Conservation (phyloP, 2,113 vertebrate species). For the Lasiurus borealis region DNA sequence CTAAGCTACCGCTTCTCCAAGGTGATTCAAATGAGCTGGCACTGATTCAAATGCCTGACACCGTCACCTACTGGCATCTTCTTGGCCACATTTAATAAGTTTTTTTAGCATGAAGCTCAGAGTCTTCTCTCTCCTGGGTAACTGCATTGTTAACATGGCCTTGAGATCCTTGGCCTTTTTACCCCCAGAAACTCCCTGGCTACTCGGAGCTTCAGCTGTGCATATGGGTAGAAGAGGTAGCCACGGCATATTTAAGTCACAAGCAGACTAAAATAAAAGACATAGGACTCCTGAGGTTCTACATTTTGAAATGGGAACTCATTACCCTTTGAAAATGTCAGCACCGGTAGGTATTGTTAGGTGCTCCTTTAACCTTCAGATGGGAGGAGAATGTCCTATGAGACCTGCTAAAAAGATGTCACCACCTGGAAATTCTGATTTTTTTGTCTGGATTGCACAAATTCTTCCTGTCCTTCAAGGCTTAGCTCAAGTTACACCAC, state of each 20-base stretch:
- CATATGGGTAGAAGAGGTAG: background rate
- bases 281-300: background rate
- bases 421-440: conserved; percentile 62
- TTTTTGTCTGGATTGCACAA: conserved; percentile 4
- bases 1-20: background rate
- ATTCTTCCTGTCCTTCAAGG: conserved; percentile 53
- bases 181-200: background rate
- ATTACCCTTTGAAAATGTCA: conserved; percentile 73
- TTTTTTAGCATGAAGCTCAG: background rate
- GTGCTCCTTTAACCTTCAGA: conserved; percentile 58
- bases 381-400: conserved; percentile 25
- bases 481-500: background rate
- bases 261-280: background rate
- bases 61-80: background rate
- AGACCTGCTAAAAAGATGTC: conserved; percentile 50
- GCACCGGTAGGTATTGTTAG: background rate
- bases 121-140: background rate
- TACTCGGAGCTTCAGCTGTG: background rate
- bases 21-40: background rate
- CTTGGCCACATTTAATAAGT: conserved; percentile 2
- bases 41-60: background rate
- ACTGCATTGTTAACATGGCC: background rate
- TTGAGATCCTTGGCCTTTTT: background rate
- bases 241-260: background rate
- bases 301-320: conserved; percentile 47